Evolutionary conservation across 2,888 invertebrate species (phyloP).

Genomic region (Slavum lentiscoides): DNA sequence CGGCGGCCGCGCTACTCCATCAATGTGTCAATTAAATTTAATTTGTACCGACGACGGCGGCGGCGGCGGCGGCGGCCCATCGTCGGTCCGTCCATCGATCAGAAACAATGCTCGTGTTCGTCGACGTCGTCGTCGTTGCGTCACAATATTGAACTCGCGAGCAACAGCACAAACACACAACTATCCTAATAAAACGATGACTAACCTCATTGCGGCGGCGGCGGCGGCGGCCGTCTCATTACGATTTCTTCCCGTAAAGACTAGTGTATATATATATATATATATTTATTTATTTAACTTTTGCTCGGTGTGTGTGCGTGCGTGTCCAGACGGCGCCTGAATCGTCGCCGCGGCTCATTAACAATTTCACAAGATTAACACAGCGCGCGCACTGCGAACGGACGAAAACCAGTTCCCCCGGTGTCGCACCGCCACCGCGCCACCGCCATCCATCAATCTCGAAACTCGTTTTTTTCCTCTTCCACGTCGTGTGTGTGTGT

Average conservation of each 20-base stretch:
- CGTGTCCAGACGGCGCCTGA: no score
- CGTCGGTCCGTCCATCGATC: conserved; percentile 39
- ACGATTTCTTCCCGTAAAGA: neutral
- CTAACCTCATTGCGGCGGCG: conserved; percentile 8
- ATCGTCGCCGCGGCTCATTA: conserved; percentile 20
- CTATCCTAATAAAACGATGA: conserved; percentile 33
- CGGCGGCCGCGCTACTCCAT: conserved; percentile 35
- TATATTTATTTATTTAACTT: no score
- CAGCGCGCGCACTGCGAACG: neutral
- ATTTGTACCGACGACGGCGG: conserved; percentile 35
- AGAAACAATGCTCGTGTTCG: conserved; percentile 2
- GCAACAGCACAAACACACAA: no score
- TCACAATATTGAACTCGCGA: conserved; percentile 30
- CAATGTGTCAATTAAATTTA: conserved; percentile 53
- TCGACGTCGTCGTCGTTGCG: conserved; percentile 14
- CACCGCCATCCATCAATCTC: conserved; percentile 36
- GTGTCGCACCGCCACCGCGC: neutral
- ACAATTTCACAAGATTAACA: conserved; percentile 42
- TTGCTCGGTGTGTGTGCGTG: no score
- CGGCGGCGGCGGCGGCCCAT: no score
- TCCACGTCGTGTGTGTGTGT: neutral
- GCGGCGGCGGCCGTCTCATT: neutral
- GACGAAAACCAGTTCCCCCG: conserved; percentile 40
- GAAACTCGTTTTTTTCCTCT: conserved; percentile 41
- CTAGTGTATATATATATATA: no score